These are phyloP conservation scores for Phalanger gymnotis DNA, from an alignment of 2,797 vertebrate species.

Conservation along the genomic window DNA sequence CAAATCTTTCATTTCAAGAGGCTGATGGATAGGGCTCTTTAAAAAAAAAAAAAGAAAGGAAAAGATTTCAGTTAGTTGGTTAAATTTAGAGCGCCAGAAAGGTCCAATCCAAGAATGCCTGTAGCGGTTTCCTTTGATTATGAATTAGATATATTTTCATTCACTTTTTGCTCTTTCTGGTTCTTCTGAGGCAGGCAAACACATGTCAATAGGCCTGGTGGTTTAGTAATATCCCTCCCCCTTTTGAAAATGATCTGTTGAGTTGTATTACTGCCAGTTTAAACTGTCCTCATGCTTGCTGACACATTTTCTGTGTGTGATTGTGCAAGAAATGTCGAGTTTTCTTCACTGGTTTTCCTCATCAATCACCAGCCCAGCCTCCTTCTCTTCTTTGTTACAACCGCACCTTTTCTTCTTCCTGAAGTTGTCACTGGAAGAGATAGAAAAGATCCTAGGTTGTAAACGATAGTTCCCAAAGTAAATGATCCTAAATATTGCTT, in stretches of 20 bases:
- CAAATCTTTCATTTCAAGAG: conserved; percentile 25
- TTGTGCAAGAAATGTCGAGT: not conserved
- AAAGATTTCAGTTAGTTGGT: conserved; percentile 8
- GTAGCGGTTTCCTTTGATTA: conserved; percentile 30
- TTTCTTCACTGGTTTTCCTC: not conserved
- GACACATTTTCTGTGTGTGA: not conserved
- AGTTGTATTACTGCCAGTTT: not conserved
- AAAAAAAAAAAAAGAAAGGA: not conserved
- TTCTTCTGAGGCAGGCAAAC: conserved; percentile 34
- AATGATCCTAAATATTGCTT: not conserved
- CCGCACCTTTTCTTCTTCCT: not conserved
- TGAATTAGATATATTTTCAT: conserved; percentile 16
- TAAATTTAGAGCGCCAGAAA: conserved; percentile 43
- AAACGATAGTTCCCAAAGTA: not conserved
- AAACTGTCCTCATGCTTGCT: not conserved
- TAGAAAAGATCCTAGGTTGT: not conserved
- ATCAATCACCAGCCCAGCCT: not conserved
- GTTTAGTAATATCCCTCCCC: not conserved
- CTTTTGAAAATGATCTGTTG: not conserved
- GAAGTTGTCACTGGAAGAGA: not conserved
- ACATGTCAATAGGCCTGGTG: conserved; percentile 21
- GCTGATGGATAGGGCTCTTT: not conserved
- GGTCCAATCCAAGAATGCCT: conserved; percentile 39
- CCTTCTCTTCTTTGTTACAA: not conserved
- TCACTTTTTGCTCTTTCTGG: conserved; percentile 28